phyloP scores from a whole-genome alignment of 2,888 invertebrate genomes.

The Papilio elwesi region DNA sequence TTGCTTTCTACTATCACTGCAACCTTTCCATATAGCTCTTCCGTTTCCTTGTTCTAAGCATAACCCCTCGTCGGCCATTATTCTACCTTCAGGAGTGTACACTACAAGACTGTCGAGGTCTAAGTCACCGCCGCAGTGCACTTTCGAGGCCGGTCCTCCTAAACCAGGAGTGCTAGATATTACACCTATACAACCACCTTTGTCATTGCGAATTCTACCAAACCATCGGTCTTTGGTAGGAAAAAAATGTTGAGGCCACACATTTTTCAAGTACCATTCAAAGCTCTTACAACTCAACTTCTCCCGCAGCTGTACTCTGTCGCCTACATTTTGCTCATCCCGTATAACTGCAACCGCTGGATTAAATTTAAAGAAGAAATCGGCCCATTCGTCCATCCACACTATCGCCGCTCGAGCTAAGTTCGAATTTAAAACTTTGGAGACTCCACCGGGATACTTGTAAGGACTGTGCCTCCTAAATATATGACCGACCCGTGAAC shows the following conservation, averaged over 20 bases:
- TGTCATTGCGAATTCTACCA: constrained; percentile 89
- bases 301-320: constrained; percentile 87
- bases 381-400: constrained; percentile 99
- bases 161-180: constrained; percentile 84
- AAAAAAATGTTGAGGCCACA: constrained; percentile 98
- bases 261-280: constrained; percentile 95
- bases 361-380: constrained; percentile 95
- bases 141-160: constrained; percentile 88
- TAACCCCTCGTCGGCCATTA: constrained; percentile 95
- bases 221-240: constrained; percentile 94
- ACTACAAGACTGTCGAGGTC: constrained; percentile 88
- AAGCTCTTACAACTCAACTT: constrained; percentile 93
- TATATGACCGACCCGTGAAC: constrained; percentile 96
- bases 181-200: constrained; percentile 70
- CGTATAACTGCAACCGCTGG: constrained; percentile 85
- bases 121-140: constrained; percentile 85
- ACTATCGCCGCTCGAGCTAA: constrained; percentile 96
- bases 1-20: constrained; percentile 87
- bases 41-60: constrained; percentile 90
- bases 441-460: constrained; percentile 96
- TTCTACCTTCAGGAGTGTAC: constrained; percentile 86
- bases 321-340: constrained; percentile 85
- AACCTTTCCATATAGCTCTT: constrained; percentile 88
- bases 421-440: constrained; percentile 94
- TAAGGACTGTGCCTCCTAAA: constrained; percentile 97